phyloP scores from a whole-genome alignment of 2,888 invertebrate species.

The Tortricodes alternella region DNA sequence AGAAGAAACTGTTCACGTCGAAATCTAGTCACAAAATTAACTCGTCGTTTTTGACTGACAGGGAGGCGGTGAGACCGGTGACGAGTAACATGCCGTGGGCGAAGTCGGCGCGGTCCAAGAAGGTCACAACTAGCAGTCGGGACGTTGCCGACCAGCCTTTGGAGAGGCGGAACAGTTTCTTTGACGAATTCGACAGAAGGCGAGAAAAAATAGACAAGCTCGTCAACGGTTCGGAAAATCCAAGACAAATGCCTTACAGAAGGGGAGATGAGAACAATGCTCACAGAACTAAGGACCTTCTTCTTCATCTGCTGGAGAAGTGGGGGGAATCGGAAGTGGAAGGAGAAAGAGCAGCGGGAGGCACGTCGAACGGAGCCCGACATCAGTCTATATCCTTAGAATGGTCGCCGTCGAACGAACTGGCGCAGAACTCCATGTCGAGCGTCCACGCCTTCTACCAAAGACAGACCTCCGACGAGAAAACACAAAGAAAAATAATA shows the following conservation, averaged over 20 bases:
- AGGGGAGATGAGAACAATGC: constrained; percentile 83
- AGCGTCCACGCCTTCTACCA: constrained; percentile 92
- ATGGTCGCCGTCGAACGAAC: constrained; percentile 87
- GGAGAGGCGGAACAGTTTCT: constrained; percentile 80
- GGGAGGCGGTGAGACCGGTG: constrained; percentile 70
- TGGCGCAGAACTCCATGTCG: constrained; percentile 90
- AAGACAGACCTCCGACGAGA: constrained; percentile 80
- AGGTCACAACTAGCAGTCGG: constrained; percentile 86
- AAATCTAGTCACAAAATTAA: constrained; percentile 70
- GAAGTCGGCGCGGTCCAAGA: constrained; percentile 83
- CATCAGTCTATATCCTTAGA: constrained; percentile 90
- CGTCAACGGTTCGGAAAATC: constrained; percentile 69
- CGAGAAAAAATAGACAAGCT: constrained; percentile 74
- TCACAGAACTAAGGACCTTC: constrained; percentile 88
- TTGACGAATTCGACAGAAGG: constrained; percentile 74
- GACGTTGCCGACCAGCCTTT: constrained; percentile 87
- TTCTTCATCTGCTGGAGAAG: constrained; percentile 88
- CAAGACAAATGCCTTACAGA: constrained; percentile 71
- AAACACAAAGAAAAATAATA: constrained; percentile 67
- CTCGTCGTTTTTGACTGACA: constrained; percentile 66
- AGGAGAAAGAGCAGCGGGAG: constrained; percentile 77
- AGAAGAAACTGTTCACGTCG: constrained; percentile 65
- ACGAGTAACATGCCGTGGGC: constrained; percentile 81
- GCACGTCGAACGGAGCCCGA: constrained; percentile 70
- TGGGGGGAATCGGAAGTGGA: constrained; percentile 86